Percentiles rank a stretch among this genome's conserved stretches.
Conservation (phyloP, 2,888 invertebrate genomes). For the Hyppa rectilinea region DNA sequence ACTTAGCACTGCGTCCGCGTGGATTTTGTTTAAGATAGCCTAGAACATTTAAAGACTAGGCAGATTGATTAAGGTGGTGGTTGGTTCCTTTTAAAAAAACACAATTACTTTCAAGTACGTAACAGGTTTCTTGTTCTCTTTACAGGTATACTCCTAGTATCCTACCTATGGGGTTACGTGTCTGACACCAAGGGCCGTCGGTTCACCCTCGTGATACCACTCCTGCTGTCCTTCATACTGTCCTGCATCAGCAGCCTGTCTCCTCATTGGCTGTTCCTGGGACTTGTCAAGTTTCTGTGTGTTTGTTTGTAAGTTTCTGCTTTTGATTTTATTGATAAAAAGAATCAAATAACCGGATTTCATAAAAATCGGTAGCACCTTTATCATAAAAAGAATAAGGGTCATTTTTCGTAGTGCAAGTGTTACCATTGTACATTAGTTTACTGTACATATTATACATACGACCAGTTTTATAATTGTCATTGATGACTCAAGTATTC, state of each 20-base stretch:
- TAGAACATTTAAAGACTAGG: too few species aligned
- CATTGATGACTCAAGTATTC: neutral
- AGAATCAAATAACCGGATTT: too few species aligned
- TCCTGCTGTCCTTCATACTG: constrained; percentile 80
- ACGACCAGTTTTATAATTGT: too few species aligned
- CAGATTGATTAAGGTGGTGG: too few species aligned
- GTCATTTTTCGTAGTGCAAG: too few species aligned
- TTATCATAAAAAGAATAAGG: too few species aligned
- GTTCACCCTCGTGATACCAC: constrained; percentile 80
- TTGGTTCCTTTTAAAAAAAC: neutral
- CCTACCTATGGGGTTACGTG: constrained; percentile 86
- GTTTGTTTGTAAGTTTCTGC: constrained; percentile 88
- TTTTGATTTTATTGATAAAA: too few species aligned
- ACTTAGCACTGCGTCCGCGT: too few species aligned
- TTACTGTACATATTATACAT: too few species aligned
- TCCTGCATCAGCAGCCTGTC: constrained; percentile 84
- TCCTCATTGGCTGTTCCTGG: constrained; percentile 84
- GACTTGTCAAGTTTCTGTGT: constrained; percentile 82
- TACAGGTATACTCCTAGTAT: constrained; percentile 85
- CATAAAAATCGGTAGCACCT: too few species aligned
- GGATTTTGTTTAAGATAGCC: too few species aligned
- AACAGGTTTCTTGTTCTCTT: constrained; percentile 16
- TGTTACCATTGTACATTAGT: too few species aligned
- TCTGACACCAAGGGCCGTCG: constrained; percentile 84
- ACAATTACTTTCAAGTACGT: neutral